phyloP scores from a whole-genome alignment of 2,113 vertebrate species.

The Ammodytes marinus region DNA sequence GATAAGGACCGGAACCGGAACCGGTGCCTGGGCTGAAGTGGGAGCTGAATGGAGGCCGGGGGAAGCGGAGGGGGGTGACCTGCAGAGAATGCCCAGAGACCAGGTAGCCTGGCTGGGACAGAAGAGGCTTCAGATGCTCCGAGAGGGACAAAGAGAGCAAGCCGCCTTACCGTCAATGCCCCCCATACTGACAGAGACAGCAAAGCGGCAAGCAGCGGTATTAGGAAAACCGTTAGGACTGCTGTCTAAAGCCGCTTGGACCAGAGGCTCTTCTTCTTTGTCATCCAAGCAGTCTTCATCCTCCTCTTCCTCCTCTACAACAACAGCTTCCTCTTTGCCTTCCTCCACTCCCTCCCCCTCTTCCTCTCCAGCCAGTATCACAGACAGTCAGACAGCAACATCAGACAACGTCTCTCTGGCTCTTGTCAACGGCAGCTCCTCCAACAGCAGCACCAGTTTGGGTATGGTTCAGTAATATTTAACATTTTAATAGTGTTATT shows the following conservation, averaged over 20 bases:
- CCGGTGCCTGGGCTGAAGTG: slow-evolving; percentile 53
- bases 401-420: slow-evolving; percentile 66
- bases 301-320: slow-evolving; percentile 52
- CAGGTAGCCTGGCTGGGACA: slow-evolving; percentile 46
- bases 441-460: slow-evolving; percentile 79
- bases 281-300: slow-evolving; percentile 57
- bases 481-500: background rate
- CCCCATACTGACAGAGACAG: slow-evolving; percentile 70
- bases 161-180: slow-evolving; percentile 74
- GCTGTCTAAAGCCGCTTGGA: slow-evolving; percentile 79
- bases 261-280: slow-evolving; percentile 65
- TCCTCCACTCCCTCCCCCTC: slow-evolving; percentile 36
- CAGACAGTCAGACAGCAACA: slow-evolving; percentile 78
- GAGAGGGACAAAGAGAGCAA: slow-evolving; percentile 64
- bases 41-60: slow-evolving; percentile 47
- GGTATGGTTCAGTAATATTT: slow-evolving; percentile 82
- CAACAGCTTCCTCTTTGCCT: slow-evolving; percentile 60
- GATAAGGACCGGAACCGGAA: slow-evolving; percentile 46
- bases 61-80: slow-evolving; percentile 7
- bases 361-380: slow-evolving; percentile 76
- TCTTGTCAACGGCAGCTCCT: slow-evolving; percentile 75
- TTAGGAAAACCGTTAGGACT: slow-evolving; percentile 72
- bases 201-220: slow-evolving; percentile 74
- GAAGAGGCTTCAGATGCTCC: slow-evolving; percentile 35
- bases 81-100: slow-evolving; percentile 38